Evolutionary conservation across 2,888 invertebrate genomes (phyloP), one percentile per base, ranked within the genome.

Genomic region (Cerceris rybyensis): DNA sequence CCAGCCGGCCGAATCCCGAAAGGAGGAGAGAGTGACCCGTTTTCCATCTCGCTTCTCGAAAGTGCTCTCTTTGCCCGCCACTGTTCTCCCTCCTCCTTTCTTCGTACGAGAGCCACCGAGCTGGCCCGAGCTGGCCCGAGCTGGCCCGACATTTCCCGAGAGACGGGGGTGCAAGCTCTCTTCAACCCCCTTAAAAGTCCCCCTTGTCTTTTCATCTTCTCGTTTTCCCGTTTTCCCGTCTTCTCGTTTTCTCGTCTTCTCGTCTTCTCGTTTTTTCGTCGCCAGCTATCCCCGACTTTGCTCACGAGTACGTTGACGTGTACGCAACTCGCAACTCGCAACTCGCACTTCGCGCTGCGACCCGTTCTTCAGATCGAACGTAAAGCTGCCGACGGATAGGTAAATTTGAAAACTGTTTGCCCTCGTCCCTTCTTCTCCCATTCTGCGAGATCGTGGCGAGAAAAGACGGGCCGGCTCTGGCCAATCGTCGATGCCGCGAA

Each of bases 21-120:
- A 86, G 86, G 83, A 86, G 87, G 81, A 81, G 81, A 88, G 84
- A 83, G 79, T 90, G 90, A 90, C 90, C 90, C 79, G 88, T 89
- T 90, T 90, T 90, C 87, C 84, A 59, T 90, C 90, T 87, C 88
- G 67, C 87, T 90, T 81, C 80, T 72, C 77, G 66, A 42, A 68
- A 43, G 65, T 46, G 55, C 57, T 70, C 60, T 67, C 79, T 84
- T 70, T 71, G 67, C 68, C 71, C 75, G 52, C 59, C 75, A 58
- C 70, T 64, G 46, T 64, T 65, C 69, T 68, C 78, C 61, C 73
- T 83, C 76, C 71, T 79, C 78, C 78, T 83, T 77, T 70, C 59
- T 69, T 60, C 39, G 17, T 17, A 58, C 85, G 87, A 87, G 73
- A 70, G 28, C 42, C 50, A 50, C 79, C 80, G 88, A 88, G 72